Conservation (phyloP, 2,888 invertebrate species). For the Hydriomena furcata region DNA sequence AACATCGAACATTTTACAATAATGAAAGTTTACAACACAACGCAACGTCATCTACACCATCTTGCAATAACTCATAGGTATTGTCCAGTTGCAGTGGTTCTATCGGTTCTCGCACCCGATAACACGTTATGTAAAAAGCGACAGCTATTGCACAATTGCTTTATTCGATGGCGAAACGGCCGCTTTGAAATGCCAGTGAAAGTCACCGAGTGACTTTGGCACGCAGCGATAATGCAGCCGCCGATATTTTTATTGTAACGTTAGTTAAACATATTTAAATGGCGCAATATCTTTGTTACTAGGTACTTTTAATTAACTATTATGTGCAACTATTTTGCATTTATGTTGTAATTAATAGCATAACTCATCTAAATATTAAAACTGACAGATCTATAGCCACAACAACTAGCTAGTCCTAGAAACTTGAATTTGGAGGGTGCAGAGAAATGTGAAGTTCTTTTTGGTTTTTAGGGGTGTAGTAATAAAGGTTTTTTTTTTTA, state of each 20-base stretch:
- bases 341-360: too few species aligned
- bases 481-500: too few species aligned
- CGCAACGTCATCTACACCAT: slow-evolving; percentile 2
- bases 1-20: not conserved
- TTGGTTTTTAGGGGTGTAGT: too few species aligned
- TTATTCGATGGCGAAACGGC: slow-evolving; percentile 79
- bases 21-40: not conserved
- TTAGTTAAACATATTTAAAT: slow-evolving; percentile 26
- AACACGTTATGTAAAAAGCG: slow-evolving; percentile 77
- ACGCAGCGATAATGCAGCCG: slow-evolving; percentile 51
- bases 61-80: slow-evolving; percentile 31
- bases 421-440: too few species aligned
- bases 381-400: too few species aligned
- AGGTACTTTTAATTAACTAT: not conserved
- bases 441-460: too few species aligned
- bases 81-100: slow-evolving; percentile 35
- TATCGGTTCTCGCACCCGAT: slow-evolving; percentile 43
- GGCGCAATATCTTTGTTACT: slow-evolving; percentile 1
- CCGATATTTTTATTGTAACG: slow-evolving; percentile 35
- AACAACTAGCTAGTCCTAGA: too few species aligned
- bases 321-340: too few species aligned
- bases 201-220: slow-evolving; percentile 78
- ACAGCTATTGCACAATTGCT: slow-evolving; percentile 79
- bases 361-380: too few species aligned
- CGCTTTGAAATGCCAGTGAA: slow-evolving; percentile 78